Base-by-base conservation (phyloP, 2,797 vertebrate genomes). In the Caiman crocodilus region DNA sequence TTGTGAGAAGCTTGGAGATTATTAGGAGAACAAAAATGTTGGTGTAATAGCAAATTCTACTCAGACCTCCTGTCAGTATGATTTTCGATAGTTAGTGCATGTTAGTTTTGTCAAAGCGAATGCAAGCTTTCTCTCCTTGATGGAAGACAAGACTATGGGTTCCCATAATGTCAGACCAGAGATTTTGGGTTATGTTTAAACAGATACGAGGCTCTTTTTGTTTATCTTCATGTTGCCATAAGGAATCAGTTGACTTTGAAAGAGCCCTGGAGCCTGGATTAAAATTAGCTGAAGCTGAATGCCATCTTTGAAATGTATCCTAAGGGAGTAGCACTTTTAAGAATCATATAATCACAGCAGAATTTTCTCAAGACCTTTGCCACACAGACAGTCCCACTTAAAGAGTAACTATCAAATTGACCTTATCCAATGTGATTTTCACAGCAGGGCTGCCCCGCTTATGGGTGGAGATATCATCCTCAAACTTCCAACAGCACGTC, bases 351-450 rank as follows among this genome's bases (percentile, higher is more conserved):
- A 81, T 35, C 90, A 71, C 84, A 81, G 3, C 30, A 73, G 50
- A 21, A 1, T 85, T 82, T 18, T 90, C 91, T 85, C 82, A 30
- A 65, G 91, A 83, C 75, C n/a, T 0, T 86, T 80, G 35, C 82
- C 42, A 32, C 65, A 14, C 80, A 77, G 71, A 35, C 76, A 89
- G 61, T 21, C 79, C 55, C 60, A 1, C 16, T 15, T 67, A 84
- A 82, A 50, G 82, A 30, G 17, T 76, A 82, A 92, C 87, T 79
- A 61, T 7, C 32, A 14, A 35, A 56, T 83, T 28, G 28, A 5
- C 65, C 25, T 90, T 71, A 77, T 82, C 58, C 75, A 69, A 79
- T 82, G 79, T 91, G 88, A 56, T 64, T 82, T 86, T 58, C 3
- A 15, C 85, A 69, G 6, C 55, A 76, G 28, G 11, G 17, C 74